Base-by-base conservation (phyloP, 2,113 vertebrate species). In the Myocastor coypus region DNA sequence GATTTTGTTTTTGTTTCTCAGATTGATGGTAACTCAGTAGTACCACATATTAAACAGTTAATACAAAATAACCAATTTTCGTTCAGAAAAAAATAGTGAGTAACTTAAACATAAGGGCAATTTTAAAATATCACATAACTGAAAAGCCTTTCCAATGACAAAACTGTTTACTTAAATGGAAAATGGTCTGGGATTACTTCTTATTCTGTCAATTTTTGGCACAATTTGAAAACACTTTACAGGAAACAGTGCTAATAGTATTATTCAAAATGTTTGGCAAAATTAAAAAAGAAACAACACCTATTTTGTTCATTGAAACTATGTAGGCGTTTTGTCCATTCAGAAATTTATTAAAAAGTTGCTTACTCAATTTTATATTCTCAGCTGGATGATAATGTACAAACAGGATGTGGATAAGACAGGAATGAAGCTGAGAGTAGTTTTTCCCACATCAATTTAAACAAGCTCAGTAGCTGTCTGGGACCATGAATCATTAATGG, bases 381-480 rank as follows among this genome's bases (percentile, higher is more conserved):
- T 96, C 50, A 83, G 22, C 91, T 99, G 99, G 98, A 96, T 99
- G 98, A 75, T 98, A 98, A 0, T 98, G 98, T 94, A 98, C 99
- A 85, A 95, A 98, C 95, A 98, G 97, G 0, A 99, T 68, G 28
- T 99, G 37, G 97, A 97, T 0, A 97, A 98, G 50, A 98, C 98
- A 99, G 98, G 98, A 96, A 98, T 99, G 98, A 99, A 98, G 14
- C 77, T 99, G 93, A 98, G 98, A 0, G 96, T 98, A 98, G 98
- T 64, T 97, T 87, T 0, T 98, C 97, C 0, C 97, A 98, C 66
- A 96, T 97, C 0, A 98, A 99, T 98, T 99, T 98, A 95, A 97
- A 98, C 87, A 97, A 96, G 88, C 99, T 98, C 1, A 96, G n/a
- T 85, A 99, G 98, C 7, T 98, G 98, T 88, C 98, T 98, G 1